phyloP scores from a whole-genome alignment of 2,888 invertebrate genomes.

The Calameuta filiformis region DNA sequence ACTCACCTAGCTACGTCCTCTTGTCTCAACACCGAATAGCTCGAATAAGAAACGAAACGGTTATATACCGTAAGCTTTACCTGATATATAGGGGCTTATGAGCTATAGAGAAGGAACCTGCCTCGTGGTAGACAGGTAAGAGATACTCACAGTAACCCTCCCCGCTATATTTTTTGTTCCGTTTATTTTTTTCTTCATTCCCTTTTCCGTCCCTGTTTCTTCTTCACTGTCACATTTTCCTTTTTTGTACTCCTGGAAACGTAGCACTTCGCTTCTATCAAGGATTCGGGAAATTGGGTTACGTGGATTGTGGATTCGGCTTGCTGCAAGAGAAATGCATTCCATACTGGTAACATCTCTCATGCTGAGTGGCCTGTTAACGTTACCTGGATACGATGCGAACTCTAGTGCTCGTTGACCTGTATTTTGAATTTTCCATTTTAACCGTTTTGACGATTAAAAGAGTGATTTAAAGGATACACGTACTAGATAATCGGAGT shows the following conservation, averaged over 20 bases:
- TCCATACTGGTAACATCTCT: background rate
- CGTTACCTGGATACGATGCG: background rate
- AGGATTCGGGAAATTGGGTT: slow-evolving; percentile 4
- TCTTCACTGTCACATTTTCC: background rate
- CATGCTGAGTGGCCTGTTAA: background rate
- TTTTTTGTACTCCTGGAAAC: background rate
- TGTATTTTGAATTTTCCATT: background rate
- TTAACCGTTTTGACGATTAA: background rate
- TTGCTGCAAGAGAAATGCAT: background rate
- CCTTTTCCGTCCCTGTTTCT: background rate
- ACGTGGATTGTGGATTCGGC: background rate
- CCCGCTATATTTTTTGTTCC: slow-evolving; percentile 13
- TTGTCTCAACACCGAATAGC: slow-evolving; percentile 3
- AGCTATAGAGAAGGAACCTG: slow-evolving; percentile 35
- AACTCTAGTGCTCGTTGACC: background rate
- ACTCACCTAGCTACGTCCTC: slow-evolving; percentile 21
- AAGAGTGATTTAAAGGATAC: background rate
- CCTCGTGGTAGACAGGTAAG: slow-evolving; percentile 30
- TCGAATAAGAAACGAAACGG: slow-evolving; percentile 42
- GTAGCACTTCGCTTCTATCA: background rate
- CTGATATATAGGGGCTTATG: slow-evolving; percentile 48
- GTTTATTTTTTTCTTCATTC: background rate
- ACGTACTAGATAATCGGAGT: background rate
- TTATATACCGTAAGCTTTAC: slow-evolving; percentile 46
- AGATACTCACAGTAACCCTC: slow-evolving; percentile 9